Base-by-base conservation (phyloP, 2,888 invertebrate genomes). In the Torymus auratus region DNA sequence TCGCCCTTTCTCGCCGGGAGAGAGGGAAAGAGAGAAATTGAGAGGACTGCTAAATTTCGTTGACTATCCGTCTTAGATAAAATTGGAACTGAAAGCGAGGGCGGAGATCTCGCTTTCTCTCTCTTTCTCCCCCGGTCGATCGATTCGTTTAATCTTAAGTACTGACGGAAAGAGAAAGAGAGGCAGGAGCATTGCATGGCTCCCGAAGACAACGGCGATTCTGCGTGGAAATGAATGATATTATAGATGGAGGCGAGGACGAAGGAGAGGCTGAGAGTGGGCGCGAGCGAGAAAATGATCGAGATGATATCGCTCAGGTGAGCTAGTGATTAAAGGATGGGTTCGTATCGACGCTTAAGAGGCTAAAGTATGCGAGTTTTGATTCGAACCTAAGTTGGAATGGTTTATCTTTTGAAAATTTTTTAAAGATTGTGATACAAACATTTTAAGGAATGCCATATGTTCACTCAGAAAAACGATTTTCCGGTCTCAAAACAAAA, bases 21-120 rank as follows among this genome's bases (percentile, higher is more conserved):
- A 28, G 28, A 28, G 28, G 3, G 28, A 28, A 4, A 28, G 28
- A 28, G 28, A 28, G 28, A 28, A 7, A 28, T 3, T 5, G 28
- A 28, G 28, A 28, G 15, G 17, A 52, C 77, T 77, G 55, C 80
- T 71, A 75, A 56, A 73, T 78, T 75, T 75, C 68, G 64, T 72
- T 56, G 74, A 78, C 56, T 72, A 68, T 80, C 28, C 72, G 64
- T 58, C 78, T 69, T 78, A 78, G 67, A 81, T 81, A 65, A 69
- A 53, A 58, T 73, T 73, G 78, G 17, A 78, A 71, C 23, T 77
- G 58, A 68, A 50, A 28, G 28, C 28, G 52, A 50, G 56, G 52
- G 56, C 2, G 67, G 20, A 10, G 17, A 20, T 1, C 41, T 17
- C 61, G 2, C 15, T 14, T 7, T 17, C 15, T 17, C 17, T 12